Base-by-base conservation (phyloP, 2,113 vertebrate genomes). In the Notothenia rossii region DNA sequence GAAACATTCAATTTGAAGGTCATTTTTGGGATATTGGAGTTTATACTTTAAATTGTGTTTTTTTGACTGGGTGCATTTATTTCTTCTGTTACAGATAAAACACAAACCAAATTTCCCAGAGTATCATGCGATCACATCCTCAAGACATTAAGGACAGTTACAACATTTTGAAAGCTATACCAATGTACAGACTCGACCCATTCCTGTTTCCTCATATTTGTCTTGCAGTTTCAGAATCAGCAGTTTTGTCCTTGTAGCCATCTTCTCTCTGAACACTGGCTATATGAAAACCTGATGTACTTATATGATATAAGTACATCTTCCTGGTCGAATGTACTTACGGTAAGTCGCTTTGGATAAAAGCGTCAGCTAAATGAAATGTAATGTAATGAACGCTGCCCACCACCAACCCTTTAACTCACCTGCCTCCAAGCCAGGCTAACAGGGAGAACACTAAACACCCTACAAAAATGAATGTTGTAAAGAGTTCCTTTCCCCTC, bases 201-300 rank as follows among this genome's bases (percentile, higher is more conserved):
- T 49, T 40, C 14, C 13, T 73, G 58, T 51, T 48, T 10, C 18
- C 53, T 65, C 22, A 20, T 63, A 22, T 81, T 60, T 74, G 55
- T 68, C 36, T 49, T 53, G 7, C 63, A 70, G 63, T 69, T 54
- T 69, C 25, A 64, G 58, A 58, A 73, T 77, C 68, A 69, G 62
- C 51, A 13, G 63, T 40, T 53, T 49, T 29, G n/a, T 74, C 59
- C 55, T 49, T 72, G 61, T 45, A 68, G 82, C 14, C 20, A 13
- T 63, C 67, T 53, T 56, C 20, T 62, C 60, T 51, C 50, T 58
- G 66, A 67, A 10, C 61, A 36, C 72, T 84, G 22, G 22, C 22
- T 22, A 1, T 22, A 22, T 22, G 22, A 22, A 22, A 22, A 22
- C 22, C 22, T 22, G 22, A 22, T 22, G 22, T 22, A 22, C 1